Percentiles rank a stretch among this genome's conserved stretches.
Evolutionary conservation across 1,140 invertebrate species (phyloP).

Genomic region (Varroa destructor): DNA sequence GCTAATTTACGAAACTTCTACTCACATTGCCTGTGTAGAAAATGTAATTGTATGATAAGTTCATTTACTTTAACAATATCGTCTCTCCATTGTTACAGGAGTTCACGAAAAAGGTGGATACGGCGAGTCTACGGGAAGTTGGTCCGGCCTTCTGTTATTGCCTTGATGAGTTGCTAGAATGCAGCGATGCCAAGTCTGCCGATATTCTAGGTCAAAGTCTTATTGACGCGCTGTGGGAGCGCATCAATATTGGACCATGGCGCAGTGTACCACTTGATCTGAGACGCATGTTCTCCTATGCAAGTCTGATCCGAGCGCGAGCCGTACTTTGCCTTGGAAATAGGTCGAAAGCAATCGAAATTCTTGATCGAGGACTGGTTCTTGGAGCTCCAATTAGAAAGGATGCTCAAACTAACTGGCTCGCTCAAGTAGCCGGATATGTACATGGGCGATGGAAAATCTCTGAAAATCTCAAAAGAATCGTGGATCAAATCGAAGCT

Average conservation of each 20-base stretch:
- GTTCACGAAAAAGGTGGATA: not conserved
- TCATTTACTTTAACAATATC: no score
- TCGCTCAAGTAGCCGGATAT: not conserved
- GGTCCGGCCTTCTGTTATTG: not conserved
- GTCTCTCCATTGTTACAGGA: not conserved
- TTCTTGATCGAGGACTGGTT: conserved; percentile 13
- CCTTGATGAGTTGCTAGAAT: not conserved
- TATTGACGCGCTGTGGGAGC: conserved; percentile 17
- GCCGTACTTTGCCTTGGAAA: not conserved
- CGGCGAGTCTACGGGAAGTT: not conserved
- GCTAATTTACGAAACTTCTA: no score
- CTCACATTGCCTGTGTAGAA: no score
- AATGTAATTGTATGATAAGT: no score
- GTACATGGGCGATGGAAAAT: not conserved
- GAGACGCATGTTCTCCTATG: conserved; percentile 11
- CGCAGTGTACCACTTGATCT: not conserved
- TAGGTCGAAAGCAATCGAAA: not conserved
- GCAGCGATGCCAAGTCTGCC: not conserved
- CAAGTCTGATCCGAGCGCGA: not conserved
- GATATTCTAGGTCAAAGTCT: not conserved
- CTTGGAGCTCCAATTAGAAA: conserved; percentile 8
- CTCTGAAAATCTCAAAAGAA: not conserved
- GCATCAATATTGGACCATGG: conserved; percentile 1
- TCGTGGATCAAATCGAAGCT: not conserved
- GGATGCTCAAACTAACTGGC: not conserved